A percentile compares a stretch with the other conserved stretches of the same genome.
Evolutionary conservation across 2,888 invertebrate species (phyloP).

Genomic region (Dione vanillae): DNA sequence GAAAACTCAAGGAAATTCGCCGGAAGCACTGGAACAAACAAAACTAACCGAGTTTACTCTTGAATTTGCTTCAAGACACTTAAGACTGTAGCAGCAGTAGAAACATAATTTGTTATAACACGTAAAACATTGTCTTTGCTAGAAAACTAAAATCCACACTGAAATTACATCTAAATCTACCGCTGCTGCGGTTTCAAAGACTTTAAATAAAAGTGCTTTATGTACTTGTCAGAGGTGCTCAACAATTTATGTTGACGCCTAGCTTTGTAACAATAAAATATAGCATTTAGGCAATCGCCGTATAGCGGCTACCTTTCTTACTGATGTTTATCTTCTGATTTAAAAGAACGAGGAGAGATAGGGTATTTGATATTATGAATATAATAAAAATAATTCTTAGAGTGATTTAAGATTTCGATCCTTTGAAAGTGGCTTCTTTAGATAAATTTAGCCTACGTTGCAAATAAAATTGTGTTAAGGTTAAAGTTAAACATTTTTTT

Average conservation of each 20-base stretch:
- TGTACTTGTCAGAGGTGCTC: conserved; percentile 25
- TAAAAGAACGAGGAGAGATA: neutral
- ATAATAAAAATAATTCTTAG: neutral
- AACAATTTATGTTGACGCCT: conserved; percentile 30
- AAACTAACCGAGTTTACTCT: conserved; percentile 30
- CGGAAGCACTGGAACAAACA: conserved; percentile 19
- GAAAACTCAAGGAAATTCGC: conserved; percentile 12
- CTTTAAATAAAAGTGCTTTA: conserved; percentile 38
- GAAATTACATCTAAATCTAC: conserved; percentile 45
- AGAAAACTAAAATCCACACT: conserved; percentile 38
- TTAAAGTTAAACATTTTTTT: neutral
- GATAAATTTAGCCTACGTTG: neutral
- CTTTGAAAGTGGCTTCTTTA: neutral
- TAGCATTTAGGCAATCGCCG: neutral
- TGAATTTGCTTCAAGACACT: conserved; percentile 28
- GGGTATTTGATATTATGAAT: neutral
- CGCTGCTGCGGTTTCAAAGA: conserved; percentile 35
- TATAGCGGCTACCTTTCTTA: neutral
- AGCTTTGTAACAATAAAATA: neutral
- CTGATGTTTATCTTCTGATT: neutral
- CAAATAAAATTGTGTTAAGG: too few relatives aligned
- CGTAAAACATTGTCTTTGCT: conserved; percentile 42
- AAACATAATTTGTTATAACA: conserved; percentile 42
- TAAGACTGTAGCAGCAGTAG: conserved; percentile 25
- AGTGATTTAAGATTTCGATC: neutral